Percentiles rank a stretch among this genome's conserved stretches.
Conservation (phyloP, 30 jellyfish, hydroid and myxozoan species). For the Pelagia noctiluca region DNA sequence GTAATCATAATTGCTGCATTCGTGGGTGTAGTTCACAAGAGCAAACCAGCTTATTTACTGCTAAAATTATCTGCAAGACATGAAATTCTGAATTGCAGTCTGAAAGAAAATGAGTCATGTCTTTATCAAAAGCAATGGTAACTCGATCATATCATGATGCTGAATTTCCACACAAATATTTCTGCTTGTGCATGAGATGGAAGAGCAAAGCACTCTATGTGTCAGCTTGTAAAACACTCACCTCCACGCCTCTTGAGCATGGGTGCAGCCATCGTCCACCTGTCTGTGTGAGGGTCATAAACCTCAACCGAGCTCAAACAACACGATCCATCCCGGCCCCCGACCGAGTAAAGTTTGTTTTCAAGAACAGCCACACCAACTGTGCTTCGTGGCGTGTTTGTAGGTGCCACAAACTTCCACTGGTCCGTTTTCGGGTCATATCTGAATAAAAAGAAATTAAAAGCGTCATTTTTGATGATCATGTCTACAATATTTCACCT, state of each 20-base stretch:
- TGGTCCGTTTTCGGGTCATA: constrained; percentile 89
- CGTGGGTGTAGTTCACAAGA: too few relatives aligned
- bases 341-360: constrained; percentile 88
- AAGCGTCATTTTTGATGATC: too few relatives aligned
- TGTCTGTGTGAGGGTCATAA: constrained; percentile 95
- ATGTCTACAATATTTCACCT: too few relatives aligned
- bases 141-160: too few relatives aligned
- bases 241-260: constrained; percentile 98
- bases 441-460: constrained; percentile 40
- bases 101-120: too few relatives aligned
- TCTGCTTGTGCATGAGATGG: too few relatives aligned
- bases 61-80: too few relatives aligned
- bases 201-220: not conserved
- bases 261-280: constrained; percentile 98
- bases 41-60: too few relatives aligned
- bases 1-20: too few relatives aligned
- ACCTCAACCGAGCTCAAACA: constrained; percentile 97
- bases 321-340: constrained; percentile 98
- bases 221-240: not conserved
- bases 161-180: too few relatives aligned
- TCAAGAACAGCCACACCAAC: constrained; percentile 95
- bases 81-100: too few relatives aligned
- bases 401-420: constrained; percentile 94
- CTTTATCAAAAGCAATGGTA: too few relatives aligned
- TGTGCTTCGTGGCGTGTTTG: constrained; percentile 94